phyloP scores from a whole-genome alignment of 2,113 vertebrate species.

The Salvelinus alpinus region DNA sequence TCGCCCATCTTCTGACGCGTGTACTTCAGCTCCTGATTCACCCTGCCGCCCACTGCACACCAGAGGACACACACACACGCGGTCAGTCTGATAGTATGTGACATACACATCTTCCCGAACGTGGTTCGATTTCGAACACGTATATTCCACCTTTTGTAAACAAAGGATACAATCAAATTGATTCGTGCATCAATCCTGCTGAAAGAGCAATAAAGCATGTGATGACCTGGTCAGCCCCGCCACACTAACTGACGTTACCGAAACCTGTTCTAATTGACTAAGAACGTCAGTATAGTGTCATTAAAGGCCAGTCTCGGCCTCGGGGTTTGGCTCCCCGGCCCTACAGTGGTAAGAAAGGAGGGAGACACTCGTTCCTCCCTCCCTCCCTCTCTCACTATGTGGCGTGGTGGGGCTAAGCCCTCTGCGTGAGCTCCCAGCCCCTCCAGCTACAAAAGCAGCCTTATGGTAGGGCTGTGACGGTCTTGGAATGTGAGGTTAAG shows the following conservation, averaged over 20 bases:
- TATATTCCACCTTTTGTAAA: no score
- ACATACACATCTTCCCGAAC: background rate
- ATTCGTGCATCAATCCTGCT: no score
- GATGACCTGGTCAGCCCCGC: no score
- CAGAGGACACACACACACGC: background rate
- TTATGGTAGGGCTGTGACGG: background rate
- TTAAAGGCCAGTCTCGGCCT: no score
- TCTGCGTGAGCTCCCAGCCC: slow-evolving; percentile 60
- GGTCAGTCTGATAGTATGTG: background rate
- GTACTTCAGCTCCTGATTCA: slow-evolving; percentile 96
- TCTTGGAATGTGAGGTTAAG: no score
- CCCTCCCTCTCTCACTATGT: slow-evolving; percentile 22
- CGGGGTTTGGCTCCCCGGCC: slow-evolving; percentile 30
- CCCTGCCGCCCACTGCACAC: slow-evolving; percentile 90
- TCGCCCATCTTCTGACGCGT: slow-evolving; percentile 98
- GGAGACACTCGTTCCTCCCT: background rate
- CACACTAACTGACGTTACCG: no score
- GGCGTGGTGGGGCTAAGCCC: slow-evolving; percentile 64
- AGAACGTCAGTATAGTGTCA: no score
- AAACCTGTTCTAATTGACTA: no score
- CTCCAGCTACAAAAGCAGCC: slow-evolving; percentile 62
- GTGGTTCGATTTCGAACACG: no score
- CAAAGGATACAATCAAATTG: no score
- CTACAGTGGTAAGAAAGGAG: background rate
- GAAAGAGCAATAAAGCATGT: no score